phyloP scores from a whole-genome alignment of 2,888 invertebrate genomes.

The Ptilodon capucinus region DNA sequence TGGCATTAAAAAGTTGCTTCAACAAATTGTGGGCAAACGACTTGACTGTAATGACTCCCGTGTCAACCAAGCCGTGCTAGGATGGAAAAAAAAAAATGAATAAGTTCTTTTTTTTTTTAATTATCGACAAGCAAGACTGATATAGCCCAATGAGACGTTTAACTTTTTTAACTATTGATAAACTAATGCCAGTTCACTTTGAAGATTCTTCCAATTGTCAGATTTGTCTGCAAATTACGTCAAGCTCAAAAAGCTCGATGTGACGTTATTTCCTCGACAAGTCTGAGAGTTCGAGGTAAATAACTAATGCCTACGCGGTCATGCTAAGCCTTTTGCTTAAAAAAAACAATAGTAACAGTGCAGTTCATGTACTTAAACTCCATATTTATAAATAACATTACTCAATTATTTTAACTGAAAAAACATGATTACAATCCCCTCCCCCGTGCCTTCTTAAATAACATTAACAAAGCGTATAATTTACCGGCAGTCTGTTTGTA shows the following conservation, averaged over 20 bases:
- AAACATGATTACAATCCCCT: neutral
- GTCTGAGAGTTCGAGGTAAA: no score
- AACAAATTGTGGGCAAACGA: slow-evolving; percentile 56
- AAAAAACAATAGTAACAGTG: slow-evolving; percentile 5
- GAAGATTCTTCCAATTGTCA: no score
- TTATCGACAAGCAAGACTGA: no score
- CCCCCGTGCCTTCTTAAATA: slow-evolving; percentile 30
- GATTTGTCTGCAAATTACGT: no score
- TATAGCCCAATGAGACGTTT: no score
- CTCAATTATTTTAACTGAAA: neutral
- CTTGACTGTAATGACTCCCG: slow-evolving; percentile 46
- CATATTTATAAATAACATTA: slow-evolving; percentile 8
- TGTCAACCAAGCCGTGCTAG: slow-evolving; percentile 48
- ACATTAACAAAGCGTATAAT: slow-evolving; percentile 69
- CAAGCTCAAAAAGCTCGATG: no score
- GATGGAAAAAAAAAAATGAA: slow-evolving; percentile 18
- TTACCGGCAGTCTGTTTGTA: slow-evolving; percentile 67
- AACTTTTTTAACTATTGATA: no score
- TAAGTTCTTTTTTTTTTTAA: neutral
- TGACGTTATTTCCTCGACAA: no score
- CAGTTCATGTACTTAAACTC: neutral
- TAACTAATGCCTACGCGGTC: no score
- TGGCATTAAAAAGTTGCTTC: slow-evolving; percentile 64
- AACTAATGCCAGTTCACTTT: no score
- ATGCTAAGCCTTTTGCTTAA: neutral